Evolutionary conservation across 2,113 vertebrate species (phyloP), one percentile per base, ranked within the genome.

Genomic region (Pipra filicauda): DNA sequence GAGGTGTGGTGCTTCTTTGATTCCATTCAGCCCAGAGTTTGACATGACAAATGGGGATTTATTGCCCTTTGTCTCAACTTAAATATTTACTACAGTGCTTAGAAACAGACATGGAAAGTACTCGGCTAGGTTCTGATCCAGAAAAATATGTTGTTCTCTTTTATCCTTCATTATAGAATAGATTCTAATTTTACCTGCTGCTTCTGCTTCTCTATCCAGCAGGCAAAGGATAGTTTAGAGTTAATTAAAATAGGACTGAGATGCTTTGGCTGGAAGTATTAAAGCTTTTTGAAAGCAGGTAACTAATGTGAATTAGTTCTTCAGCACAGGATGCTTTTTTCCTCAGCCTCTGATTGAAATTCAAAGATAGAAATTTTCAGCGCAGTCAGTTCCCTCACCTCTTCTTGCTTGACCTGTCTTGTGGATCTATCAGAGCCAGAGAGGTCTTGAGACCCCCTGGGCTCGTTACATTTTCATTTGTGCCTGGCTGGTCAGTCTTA

Each of bases 341-440:
- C 18, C 20, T 78, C 43, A 86, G 39, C 24, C 30, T 37, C n/a
- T 59, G 55, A 59, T 74, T 90, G 85, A 88, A 94, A 93, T 96
- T 90, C 88, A 88, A 72, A 35, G 41, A 46, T 81, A 90, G 69
- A 95, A 65, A 78, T 92, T 73, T 96, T 92, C 69, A 84, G 79
- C 0, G 0, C 90, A 72, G 64, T 74, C 85, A 77, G 75, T 92
- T 96, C 18, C 54, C 59, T 95, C 72, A 75, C 82, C 39, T 93
- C 65, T 89, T 95, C 80, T 92, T 96, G 48, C 69, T 96, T 93
- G 88, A 94, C 85, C 83, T 94, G 85, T 91, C 55, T 88, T 84
- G 52, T 80, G 92, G 65, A 91, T 74, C 85, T 92, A 9, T 88
- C 75, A 78, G 75, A 88, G 67, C 19, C 52, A 59, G 71, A 71